These are phyloP conservation scores for Semicossyphus pulcher DNA, from an alignment of 2,113 vertebrate genomes.

Conservation along the genomic window DNA sequence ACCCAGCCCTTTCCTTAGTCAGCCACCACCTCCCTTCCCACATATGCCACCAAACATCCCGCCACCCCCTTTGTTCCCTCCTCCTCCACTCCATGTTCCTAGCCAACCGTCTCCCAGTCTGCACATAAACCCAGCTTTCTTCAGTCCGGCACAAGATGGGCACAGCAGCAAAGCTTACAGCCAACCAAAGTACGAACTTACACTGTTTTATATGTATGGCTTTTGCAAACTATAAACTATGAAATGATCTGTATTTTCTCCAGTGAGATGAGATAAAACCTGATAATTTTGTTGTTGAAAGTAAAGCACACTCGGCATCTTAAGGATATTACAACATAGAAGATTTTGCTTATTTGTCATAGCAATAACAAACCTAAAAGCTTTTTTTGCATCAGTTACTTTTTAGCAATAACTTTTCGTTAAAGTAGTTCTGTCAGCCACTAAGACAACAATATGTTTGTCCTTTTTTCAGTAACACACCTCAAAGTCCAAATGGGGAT, in stretches of 20 bases:
- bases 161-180: constrained; percentile 82
- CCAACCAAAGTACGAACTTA: constrained; percentile 86
- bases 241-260: neutral
- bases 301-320: too few relatives aligned
- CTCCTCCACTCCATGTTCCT: constrained; percentile 79
- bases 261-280: neutral
- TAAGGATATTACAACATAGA: neutral
- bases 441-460: neutral
- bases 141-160: constrained; percentile 82
- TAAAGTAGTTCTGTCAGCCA: neutral
- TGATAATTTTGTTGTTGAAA: neutral
- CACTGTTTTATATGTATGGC: neutral
- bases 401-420: too few relatives aligned
- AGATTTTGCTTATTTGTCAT: neutral
- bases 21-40: constrained; percentile 69
- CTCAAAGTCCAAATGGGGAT: constrained; percentile 83
- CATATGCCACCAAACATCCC: constrained; percentile 60
- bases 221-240: neutral
- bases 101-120: constrained; percentile 85
- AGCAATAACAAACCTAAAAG: neutral
- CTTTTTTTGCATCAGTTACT: too few relatives aligned
- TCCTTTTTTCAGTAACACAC: constrained; percentile 76
- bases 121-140: constrained; percentile 92
- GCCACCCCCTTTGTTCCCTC: constrained; percentile 84
- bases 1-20: constrained; percentile 53